Conservation (phyloP, 2,888 invertebrate genomes). For the Muschampia plurimacula region DNA sequence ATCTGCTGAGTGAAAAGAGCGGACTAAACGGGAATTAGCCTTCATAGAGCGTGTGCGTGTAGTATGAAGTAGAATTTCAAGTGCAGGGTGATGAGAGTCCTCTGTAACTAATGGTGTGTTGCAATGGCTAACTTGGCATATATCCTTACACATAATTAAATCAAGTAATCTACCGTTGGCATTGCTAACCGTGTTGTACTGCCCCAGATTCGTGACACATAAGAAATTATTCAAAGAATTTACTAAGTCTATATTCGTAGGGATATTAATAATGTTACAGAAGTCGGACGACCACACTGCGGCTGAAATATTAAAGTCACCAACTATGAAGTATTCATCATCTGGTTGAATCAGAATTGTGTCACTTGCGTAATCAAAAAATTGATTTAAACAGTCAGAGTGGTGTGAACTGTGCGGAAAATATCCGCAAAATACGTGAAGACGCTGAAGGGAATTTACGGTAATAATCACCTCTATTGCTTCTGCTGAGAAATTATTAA, state of each 20-base stretch:
- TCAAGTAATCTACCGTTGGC: neutral
- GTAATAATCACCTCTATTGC: neutral
- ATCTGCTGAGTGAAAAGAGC: neutral
- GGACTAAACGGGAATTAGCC: neutral
- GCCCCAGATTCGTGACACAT: neutral
- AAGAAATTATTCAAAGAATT: neutral
- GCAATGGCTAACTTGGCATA: neutral
- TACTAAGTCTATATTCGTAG: neutral
- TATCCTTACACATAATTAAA: neutral
- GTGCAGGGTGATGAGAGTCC: constrained; percentile 12
- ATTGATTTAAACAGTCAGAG: neutral
- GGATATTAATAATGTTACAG: neutral
- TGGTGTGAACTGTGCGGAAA: constrained; percentile 11
- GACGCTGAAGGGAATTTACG: neutral
- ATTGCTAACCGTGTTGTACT: neutral
- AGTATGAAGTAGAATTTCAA: neutral
- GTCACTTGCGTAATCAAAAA: constrained; percentile 10
- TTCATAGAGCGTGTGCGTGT: neutral
- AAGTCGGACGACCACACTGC: neutral
- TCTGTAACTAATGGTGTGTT: neutral
- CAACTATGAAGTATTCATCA: constrained; percentile 8
- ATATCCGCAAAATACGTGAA: constrained; percentile 12
- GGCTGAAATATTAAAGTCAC: constrained; percentile 9
- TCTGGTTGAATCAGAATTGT: constrained; percentile 2
- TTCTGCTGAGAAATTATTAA: neutral